A percentile compares a stretch with the other conserved stretches of the same genome.
These are phyloP conservation scores for Tetraodon nigroviridis DNA, from an alignment of 2,113 vertebrate species.

Conservation along the genomic window DNA sequence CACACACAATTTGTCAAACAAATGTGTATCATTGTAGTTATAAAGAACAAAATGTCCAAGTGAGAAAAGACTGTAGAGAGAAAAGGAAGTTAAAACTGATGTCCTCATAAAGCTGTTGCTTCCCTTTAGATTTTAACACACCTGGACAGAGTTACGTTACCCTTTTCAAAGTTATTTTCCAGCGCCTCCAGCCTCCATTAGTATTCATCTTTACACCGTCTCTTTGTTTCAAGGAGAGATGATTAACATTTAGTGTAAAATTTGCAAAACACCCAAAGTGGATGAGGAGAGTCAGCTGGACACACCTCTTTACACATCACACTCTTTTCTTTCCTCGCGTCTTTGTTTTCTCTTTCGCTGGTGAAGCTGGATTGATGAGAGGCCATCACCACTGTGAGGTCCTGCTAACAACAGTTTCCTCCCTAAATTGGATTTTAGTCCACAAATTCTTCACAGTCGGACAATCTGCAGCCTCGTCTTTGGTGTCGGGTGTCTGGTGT, in stretches of 20 bases:
- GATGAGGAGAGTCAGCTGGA: constrained; percentile 49
- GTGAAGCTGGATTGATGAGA: constrained; percentile 47
- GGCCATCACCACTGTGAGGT: constrained; percentile 50
- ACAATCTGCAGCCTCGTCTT: constrained; percentile 32
- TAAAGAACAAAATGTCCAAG: constrained; percentile 41
- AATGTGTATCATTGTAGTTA: constrained; percentile 41
- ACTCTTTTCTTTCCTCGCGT: constrained; percentile 6
- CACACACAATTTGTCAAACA: constrained; percentile 12
- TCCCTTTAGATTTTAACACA: background rate
- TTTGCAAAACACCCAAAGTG: constrained; percentile 50
- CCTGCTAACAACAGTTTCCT: constrained; percentile 54
- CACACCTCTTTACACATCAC: constrained; percentile 9
- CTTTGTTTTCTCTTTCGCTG: constrained; percentile 22
- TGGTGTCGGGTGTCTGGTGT: no score
- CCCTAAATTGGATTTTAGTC: constrained; percentile 50
- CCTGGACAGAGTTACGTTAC: constrained; percentile 56
- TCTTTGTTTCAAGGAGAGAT: constrained; percentile 70
- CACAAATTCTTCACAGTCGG: constrained; percentile 38
- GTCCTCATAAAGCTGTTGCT: constrained; percentile 19
- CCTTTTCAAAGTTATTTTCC: constrained; percentile 68
- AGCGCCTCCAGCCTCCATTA: constrained; percentile 60
- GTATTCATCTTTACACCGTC: constrained; percentile 56
- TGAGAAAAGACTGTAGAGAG: constrained; percentile 32
- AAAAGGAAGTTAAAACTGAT: constrained; percentile 28
- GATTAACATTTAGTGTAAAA: constrained; percentile 58